Evolutionary conservation across 1,140 invertebrate species (phyloP), one percentile per base, ranked within the genome.

Genomic region (Thaumetopoea pityocampa): DNA sequence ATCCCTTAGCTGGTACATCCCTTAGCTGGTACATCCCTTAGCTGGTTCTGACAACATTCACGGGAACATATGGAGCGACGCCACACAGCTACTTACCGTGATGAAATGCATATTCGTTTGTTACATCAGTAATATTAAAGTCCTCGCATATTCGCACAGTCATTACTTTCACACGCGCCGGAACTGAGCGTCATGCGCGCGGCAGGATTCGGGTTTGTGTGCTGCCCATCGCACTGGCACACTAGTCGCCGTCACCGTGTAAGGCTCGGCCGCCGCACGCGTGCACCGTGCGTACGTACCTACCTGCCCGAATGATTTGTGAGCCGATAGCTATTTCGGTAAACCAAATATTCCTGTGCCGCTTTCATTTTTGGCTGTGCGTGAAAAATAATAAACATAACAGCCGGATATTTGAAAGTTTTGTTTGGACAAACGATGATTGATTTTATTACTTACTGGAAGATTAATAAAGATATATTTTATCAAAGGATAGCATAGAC

Each of bases 301-400:
- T n/a, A n/a, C 68, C 64, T 77, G 67, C 58, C 46, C 49, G 51
- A 64, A 67, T 71, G 74, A 76, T 69, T 69, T 74, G 64, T 70
- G 65, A 59, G 45, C 44, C 58, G 67, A 71, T 77, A 77, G 66
- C 67, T 78, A 81, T 77, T 78, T 70, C 47, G 44, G 64, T 64
- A 60, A 71, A 66, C 58, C 55, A 68, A 73, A 80, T 70, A 71
- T 67, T 66, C 60, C 52, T 41, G 47, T 27, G 34, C 54, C 51
- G 67, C 61, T 77, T 81, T 77, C 65, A 62, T 73, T 81, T 81
- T 77, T 65, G 59, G n/a, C n/a, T n/a, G n/a, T 33, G 37, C 48
- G 51, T 40, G 51, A 61, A 55, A 51, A 55, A 68, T 63, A 72
- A 77, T 67, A 80, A 73, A 80, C 67, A 65, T 56, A 63, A 55